phyloP scores from a whole-genome alignment of 2,113 vertebrate genomes.

The Gymnorhina tibicen region DNA sequence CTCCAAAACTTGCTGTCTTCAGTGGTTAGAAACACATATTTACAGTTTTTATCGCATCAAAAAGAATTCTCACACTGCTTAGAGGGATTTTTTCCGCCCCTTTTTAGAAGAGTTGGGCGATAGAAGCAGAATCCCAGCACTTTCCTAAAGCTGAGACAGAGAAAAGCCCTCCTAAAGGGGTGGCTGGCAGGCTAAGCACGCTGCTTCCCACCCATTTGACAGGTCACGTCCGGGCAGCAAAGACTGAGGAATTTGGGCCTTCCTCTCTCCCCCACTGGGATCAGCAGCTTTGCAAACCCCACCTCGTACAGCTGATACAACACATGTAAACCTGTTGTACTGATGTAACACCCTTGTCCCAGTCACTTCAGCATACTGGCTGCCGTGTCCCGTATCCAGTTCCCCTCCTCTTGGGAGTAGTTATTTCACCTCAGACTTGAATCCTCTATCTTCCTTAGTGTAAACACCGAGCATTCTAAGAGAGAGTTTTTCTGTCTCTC shows the following conservation, averaged over 20 bases:
- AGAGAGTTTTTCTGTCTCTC: background rate
- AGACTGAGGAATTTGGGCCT: background rate
- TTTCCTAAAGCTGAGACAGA: background rate
- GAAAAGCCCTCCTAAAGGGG: background rate
- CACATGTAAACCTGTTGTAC: background rate
- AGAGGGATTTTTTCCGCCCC: background rate
- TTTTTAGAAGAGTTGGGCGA: background rate
- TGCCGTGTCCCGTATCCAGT: background rate
- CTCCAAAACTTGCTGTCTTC: constrained; percentile 30
- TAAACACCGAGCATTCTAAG: background rate
- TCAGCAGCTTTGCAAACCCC: background rate
- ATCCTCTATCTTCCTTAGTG: background rate
- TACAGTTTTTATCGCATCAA: background rate
- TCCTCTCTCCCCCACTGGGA: background rate
- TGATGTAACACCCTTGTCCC: background rate
- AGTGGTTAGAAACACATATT: constrained; percentile 35
- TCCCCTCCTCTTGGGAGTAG: background rate
- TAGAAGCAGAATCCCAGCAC: background rate
- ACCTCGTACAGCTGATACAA: background rate
- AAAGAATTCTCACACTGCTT: background rate
- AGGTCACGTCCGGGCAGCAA: background rate
- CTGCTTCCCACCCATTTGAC: background rate
- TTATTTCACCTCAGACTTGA: background rate
- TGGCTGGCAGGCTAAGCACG: background rate
- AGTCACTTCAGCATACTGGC: background rate